Conservation (phyloP, 2,888 invertebrate genomes). For the Zhuqinia jingwanae region DNA sequence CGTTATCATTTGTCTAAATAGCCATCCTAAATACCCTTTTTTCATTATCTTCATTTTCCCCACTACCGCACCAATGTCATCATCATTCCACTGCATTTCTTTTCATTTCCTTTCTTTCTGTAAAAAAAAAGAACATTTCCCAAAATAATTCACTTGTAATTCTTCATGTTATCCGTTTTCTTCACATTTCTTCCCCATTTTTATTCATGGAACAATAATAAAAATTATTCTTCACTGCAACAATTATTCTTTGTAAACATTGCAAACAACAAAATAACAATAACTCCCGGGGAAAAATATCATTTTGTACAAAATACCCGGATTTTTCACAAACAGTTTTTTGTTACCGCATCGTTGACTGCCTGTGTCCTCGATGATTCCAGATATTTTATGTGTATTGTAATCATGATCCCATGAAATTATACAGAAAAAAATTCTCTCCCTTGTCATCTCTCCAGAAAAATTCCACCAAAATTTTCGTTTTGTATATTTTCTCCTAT, state of each 20-base stretch:
- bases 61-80: slow-evolving; percentile 51
- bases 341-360: slow-evolving; percentile 38
- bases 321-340: neutral
- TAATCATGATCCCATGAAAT: slow-evolving; percentile 70
- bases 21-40: slow-evolving; percentile 72
- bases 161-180: too few relatives aligned
- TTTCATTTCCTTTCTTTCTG: neutral
- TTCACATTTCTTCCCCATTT: neutral
- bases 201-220: neutral
- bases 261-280: neutral
- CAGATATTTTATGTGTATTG: slow-evolving; percentile 61
- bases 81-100: neutral
- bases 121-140: too few relatives aligned
- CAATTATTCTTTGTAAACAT: slow-evolving; percentile 15
- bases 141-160: neutral
- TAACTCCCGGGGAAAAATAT: slow-evolving; percentile 3
- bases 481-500: neutral
- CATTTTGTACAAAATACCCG: slow-evolving; percentile 29
- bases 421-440: slow-evolving; percentile 61
- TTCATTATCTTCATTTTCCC: slow-evolving; percentile 1
- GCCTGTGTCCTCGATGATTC: slow-evolving; percentile 34
- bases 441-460: slow-evolving; percentile 55
- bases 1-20: slow-evolving; percentile 79
- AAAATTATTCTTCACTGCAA: slow-evolving; percentile 36
- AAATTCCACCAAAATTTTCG: neutral